Evolutionary conservation across 2,797 vertebrate species (phyloP), one percentile per base, ranked within the genome.

Genomic region (Gymnoscopelus braueri): DNA sequence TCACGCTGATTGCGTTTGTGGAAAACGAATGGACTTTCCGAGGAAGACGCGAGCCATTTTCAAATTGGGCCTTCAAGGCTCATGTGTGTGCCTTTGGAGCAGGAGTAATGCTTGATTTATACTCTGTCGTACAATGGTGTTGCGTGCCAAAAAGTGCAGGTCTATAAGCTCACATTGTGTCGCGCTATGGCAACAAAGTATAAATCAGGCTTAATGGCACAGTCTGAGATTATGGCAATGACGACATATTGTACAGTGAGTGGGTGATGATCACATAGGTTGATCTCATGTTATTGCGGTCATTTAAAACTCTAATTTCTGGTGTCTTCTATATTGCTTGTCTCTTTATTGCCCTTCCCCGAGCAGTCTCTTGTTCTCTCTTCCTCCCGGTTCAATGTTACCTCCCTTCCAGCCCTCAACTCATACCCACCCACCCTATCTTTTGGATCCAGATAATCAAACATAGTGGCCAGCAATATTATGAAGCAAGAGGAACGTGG

Each of bases 1-100:
- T 83, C 81, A 47, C 35, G 67, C 79, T 84, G 84, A 82, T 87
- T 90, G 82, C 81, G 81, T 85, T 19, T 78, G 85, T 75, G 77
- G 49, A 85, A 88, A 51, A 88, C 86, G 80, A 87, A 91, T 88
- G 69, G 75, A 79, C 65, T 74, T 79, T 60, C 65, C 35, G n/a
- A 54, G 65, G 63, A 72, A 65, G 69, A 81, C 75, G 71, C 79
- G 57, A 78, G 69, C 64, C 82, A 77, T 84, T 89, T 85, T 84
- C 63, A 73, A 86, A 90, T 82, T 82, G 81, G 78, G 83, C 81
- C 76, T 70, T 77, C 69, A 32, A 85, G 78, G 64, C 75, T 75
- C 79, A 86, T 52, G 59, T 75, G 71, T 63, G 66, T 72, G 66
- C 72, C 71, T 60, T 48, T 58, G 55, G 57, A 72, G 63, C 60